phyloP scores from a whole-genome alignment of 2,113 vertebrate genomes.

The Eolophus roseicapilla region DNA sequence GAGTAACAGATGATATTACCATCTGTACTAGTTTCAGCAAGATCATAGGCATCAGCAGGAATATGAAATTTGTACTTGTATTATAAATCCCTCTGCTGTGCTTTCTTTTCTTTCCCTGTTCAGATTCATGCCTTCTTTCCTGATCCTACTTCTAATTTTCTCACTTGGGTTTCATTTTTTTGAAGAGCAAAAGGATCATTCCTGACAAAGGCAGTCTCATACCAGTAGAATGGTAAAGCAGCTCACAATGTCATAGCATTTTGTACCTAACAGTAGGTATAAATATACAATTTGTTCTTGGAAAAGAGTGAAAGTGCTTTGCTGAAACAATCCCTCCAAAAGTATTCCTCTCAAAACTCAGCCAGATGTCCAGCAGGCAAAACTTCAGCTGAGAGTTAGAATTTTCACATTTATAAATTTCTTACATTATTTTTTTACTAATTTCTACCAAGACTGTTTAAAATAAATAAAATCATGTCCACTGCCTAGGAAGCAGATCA shows the following conservation, averaged over 20 bases:
- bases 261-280: neutral
- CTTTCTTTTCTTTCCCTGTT: neutral
- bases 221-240: neutral
- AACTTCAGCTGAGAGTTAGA: neutral
- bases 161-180: neutral
- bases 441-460: neutral
- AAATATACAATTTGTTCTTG: neutral
- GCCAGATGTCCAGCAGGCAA: neutral
- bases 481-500: neutral
- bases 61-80: neutral
- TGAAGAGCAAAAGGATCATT: neutral
- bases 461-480: neutral
- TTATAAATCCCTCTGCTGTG: neutral
- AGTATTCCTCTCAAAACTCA: neutral
- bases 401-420: neutral
- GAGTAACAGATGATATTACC: neutral
- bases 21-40: neutral
- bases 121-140: neutral
- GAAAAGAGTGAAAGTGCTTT: neutral
- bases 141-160: neutral
- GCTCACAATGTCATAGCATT: neutral
- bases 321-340: neutral
- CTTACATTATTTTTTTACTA: neutral
- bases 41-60: neutral
- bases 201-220: neutral